phyloP scores from a whole-genome alignment of 2,888 invertebrate genomes.

The Spisula subtruncata region DNA sequence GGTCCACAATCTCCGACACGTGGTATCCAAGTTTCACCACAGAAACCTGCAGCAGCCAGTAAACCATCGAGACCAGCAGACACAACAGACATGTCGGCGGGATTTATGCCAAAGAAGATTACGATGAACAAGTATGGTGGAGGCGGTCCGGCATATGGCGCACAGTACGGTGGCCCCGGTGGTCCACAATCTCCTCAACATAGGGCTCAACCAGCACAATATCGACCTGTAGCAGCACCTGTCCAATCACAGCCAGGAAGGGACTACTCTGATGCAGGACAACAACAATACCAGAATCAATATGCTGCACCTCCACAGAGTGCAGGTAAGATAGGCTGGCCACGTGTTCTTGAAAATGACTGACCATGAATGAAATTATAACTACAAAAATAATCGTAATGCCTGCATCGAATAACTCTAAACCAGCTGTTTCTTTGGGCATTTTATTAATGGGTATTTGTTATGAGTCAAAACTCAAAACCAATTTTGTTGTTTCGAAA shows the following conservation, averaged over 20 bases:
- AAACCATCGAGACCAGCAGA: conserved; percentile 55
- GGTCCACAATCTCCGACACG: conserved; percentile 69
- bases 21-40: conserved; percentile 72
- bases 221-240: conserved; percentile 58
- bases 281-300: conserved; percentile 32
- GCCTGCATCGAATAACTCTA: no score
- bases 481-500: background rate
- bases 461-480: no score
- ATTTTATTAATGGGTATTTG: no score
- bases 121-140: conserved; percentile 80
- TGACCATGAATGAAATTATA: background rate
- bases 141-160: conserved; percentile 79
- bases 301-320: conserved; percentile 57
- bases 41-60: conserved; percentile 68
- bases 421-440: no score
- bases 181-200: conserved; percentile 52
- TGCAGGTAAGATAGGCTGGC: background rate
- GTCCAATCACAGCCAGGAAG: conserved; percentile 42
- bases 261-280: conserved; percentile 36
- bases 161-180: conserved; percentile 62
- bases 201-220: conserved; percentile 59
- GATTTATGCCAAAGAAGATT: conserved; percentile 80
- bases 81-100: conserved; percentile 59
- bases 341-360: conserved; percentile 20
- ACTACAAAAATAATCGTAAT: no score